phyloP scores from a whole-genome alignment of 2,797 vertebrate species.

The Eulemur rubriventer region DNA sequence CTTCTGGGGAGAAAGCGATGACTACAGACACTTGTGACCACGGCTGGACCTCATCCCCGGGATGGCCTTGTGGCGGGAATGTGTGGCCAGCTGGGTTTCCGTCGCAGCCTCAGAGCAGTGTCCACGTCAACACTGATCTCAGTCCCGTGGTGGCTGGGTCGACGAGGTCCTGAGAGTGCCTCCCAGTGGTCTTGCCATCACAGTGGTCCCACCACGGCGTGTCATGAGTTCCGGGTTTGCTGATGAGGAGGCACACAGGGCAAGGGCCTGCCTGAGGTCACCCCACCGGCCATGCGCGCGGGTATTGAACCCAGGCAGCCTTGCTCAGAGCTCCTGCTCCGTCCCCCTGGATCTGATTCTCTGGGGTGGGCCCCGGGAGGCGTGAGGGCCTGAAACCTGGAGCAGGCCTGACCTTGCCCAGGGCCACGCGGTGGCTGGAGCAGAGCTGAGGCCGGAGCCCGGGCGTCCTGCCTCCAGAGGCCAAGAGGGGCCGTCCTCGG shows the following conservation, averaged over 20 bases:
- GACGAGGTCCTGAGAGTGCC: rapidly evolving
- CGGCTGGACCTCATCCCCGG: not conserved
- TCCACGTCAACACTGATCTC: rapidly evolving
- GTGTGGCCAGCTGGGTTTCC: rapidly evolving
- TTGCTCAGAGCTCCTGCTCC: rapidly evolving
- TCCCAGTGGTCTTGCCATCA: rapidly evolving
- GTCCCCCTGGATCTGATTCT: not conserved
- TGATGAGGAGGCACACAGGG: not conserved
- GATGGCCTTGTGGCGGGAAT: rapidly evolving
- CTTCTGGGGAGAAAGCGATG: rapidly evolving
- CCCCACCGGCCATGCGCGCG: not conserved
- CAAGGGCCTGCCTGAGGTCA: not conserved
- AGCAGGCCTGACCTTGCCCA: not conserved
- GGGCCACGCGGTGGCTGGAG: not conserved
- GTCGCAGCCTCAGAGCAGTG: not conserved
- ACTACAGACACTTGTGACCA: rapidly evolving
- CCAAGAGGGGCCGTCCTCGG: not conserved
- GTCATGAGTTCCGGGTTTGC: not conserved
- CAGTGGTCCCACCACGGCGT: rapidly evolving
- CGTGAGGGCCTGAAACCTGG: not conserved
- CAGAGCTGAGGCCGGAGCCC: not conserved
- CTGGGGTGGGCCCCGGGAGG: not conserved
- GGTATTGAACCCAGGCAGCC: not conserved
- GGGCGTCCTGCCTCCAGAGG: not conserved
- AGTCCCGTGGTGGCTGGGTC: rapidly evolving